Percentiles rank a stretch among this genome's conserved stretches.
These are phyloP conservation scores for Listronotus oregonensis DNA, from an alignment of 1,140 invertebrate genomes.

Conservation along the genomic window DNA sequence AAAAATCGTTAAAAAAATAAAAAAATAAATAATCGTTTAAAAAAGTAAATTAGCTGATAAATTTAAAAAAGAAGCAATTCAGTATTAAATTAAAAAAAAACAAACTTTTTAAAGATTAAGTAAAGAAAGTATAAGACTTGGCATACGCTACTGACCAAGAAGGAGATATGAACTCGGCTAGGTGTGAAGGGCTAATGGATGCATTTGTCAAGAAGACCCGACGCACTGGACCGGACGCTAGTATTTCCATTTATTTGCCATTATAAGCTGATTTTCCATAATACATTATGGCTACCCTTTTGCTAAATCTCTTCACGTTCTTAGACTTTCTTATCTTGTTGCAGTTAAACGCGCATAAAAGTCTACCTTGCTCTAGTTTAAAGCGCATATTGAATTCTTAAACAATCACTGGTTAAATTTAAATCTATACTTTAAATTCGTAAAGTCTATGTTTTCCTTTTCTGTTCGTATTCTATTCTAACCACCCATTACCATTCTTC, in stretches of 20 bases:
- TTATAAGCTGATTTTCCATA: constrained; percentile 25
- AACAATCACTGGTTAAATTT: constrained; percentile 18
- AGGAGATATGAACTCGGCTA: constrained; percentile 15
- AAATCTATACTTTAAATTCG: constrained; percentile 9
- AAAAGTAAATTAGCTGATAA: too few species aligned
- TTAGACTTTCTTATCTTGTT: constrained; percentile 23
- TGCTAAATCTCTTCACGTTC: constrained; percentile 19
- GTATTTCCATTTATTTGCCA: constrained; percentile 33
- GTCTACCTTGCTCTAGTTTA: constrained; percentile 1
- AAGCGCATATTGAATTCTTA: constrained; percentile 27
- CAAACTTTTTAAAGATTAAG: too few species aligned
- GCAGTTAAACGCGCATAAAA: constrained; percentile 21
- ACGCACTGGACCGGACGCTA: constrained; percentile 10
- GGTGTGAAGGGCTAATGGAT: constrained; percentile 25
- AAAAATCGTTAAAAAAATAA: too few species aligned
- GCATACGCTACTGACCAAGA: not conserved
- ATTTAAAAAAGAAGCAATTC: too few species aligned
- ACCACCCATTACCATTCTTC: too few species aligned
- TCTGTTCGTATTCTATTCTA: not conserved
- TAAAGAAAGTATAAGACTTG: not conserved
- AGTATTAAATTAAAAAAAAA: too few species aligned
- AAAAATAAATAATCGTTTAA: too few species aligned
- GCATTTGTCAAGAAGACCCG: constrained; percentile 22
- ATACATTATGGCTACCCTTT: constrained; percentile 11
- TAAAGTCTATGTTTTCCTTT: not conserved